Base-by-base conservation (phyloP, 2,888 invertebrate species). In the Cheilosia variabilis region DNA sequence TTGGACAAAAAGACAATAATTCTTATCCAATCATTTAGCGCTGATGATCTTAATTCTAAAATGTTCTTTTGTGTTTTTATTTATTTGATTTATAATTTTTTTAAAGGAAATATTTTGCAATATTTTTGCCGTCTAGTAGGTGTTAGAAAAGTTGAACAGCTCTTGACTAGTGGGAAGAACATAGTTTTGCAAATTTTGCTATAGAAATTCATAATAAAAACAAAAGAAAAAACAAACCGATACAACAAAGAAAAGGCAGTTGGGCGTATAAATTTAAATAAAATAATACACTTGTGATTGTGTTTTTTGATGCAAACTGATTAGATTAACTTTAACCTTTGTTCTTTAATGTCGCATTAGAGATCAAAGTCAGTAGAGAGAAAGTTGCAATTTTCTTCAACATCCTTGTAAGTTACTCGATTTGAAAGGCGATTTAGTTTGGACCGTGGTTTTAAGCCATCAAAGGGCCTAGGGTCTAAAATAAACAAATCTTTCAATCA, bases 151-250 rank as follows among this genome's bases (percentile, higher is more conserved):
- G 19, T 65, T 55, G n/a, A 68, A 68, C 31, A 76, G 52, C 22
- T 68, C 65, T 75, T 76, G 60, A 60, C 60, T 68, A 76, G 76
- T 76, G 45, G 68, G 19, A 55, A 55, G 27, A 66, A 75, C 50
- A 24, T 50, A 19, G 27, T 45, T 53, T 60, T 53, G 43, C 41
- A 72, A 34, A 53, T 53, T 72, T 72, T 17, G 15, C 24, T 63
- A 62, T 27, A 47, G 2, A 55, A 45, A 27, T 66, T 76, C 37
- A 4, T 53, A 43, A 43, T 13, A 45, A 37, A 24, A 43, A 34
- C 13, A 57, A 34, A 37, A 57, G 34, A n/a, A 45, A 15, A 24
- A 24, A 45, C 7, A 4, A 15, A 17, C 4, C 37, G 65, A 65
- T 55, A 57, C 15, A 72, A 37, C 45, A 76, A 66, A 50, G 15